Evolutionary conservation across 2,888 invertebrate species (phyloP).

Genomic region (Oligia fasciuncula): DNA sequence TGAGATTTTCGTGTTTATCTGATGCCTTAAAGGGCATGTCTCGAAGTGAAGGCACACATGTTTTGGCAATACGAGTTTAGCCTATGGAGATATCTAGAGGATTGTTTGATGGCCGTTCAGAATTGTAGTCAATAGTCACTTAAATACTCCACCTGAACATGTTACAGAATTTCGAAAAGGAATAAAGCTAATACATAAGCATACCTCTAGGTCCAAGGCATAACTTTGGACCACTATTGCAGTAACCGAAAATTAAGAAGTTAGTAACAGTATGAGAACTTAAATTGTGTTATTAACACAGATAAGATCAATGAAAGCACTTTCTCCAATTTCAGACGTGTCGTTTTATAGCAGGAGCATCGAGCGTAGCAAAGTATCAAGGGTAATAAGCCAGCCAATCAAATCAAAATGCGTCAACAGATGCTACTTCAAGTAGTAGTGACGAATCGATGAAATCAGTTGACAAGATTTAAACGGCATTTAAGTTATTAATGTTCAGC

Average conservation of each 20-base stretch:
- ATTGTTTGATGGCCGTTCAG: constrained; percentile 17
- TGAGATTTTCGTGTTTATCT: constrained; percentile 57
- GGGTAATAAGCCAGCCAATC: constrained; percentile 18
- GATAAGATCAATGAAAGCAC: constrained; percentile 7
- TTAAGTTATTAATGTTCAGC: constrained; percentile 10
- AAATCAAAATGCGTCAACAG: constrained; percentile 21
- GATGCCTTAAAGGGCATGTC: constrained; percentile 43
- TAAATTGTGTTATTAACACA: neutral
- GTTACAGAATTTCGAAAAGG: neutral
- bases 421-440: constrained; percentile 7
- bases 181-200: neutral
- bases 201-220: neutral
- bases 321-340: constrained; percentile 15
- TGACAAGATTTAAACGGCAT: constrained; percentile 10
- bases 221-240: neutral
- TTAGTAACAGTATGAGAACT: neutral
- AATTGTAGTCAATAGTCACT: neutral
- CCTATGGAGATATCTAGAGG: neutral
- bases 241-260: neutral
- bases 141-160: neutral
- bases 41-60: constrained; percentile 29
- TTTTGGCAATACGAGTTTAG: constrained; percentile 21
- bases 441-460: constrained; percentile 21
- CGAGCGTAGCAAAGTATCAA: constrained; percentile 6
- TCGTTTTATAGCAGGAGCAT: constrained; percentile 7